Conservation (phyloP, 2,797 vertebrate species). For the Orientallactaga sibirica region DNA sequence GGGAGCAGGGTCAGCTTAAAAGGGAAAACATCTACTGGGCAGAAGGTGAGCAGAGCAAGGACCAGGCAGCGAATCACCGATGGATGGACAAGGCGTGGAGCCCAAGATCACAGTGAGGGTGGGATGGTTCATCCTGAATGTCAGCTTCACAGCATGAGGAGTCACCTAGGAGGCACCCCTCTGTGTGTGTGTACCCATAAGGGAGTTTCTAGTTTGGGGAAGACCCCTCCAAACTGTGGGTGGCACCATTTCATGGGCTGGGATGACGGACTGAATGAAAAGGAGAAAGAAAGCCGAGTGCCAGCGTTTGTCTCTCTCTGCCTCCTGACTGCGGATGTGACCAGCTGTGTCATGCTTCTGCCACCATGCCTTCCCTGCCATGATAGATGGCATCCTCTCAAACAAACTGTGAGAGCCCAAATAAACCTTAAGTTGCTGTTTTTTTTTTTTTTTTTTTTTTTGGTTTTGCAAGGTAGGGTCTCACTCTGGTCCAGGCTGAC, state of each 20-base stretch:
- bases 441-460: no score
- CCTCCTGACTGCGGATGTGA: background rate
- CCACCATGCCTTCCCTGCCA: background rate
- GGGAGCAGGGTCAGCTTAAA: background rate
- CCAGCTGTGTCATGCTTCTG: background rate
- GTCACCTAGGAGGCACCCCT: background rate
- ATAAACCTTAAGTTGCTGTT: background rate
- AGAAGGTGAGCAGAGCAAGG: background rate
- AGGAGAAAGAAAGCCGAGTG: background rate
- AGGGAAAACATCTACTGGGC: background rate
- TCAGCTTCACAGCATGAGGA: background rate
- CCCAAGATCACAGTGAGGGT: background rate
- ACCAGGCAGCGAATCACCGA: background rate
- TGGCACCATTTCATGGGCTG: background rate
- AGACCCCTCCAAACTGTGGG: background rate
- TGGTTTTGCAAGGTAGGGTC: no score
- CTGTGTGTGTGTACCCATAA: background rate
- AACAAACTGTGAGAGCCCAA: no score
- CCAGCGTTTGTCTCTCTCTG: background rate
- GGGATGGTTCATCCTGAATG: no score
- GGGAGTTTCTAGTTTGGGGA: background rate
- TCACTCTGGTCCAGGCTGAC: no score
- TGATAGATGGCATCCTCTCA: background rate
- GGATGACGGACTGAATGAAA: background rate
- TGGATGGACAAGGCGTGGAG: background rate